Base-by-base conservation (phyloP, 1,140 invertebrate species). In the Limonius californicus region DNA sequence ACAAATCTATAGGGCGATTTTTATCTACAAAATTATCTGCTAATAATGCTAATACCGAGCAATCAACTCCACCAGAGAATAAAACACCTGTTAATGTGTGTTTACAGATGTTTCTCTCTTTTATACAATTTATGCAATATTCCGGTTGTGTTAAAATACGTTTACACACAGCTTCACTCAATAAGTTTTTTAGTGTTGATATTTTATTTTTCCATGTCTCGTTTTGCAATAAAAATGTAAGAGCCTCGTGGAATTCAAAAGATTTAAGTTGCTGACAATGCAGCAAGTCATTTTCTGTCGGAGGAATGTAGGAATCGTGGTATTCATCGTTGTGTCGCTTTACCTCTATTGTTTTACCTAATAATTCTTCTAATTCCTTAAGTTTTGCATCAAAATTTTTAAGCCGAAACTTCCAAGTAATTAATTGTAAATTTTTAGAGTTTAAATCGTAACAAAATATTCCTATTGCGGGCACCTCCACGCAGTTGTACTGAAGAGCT, bases 51-150 rank as follows among this genome's bases (percentile, higher is more conserved):
- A 99, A 78, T 68, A 98, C 84, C 20, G 92, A 87, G 45, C 95
- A 98, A 80, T 99, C 97, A 11, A 99, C 80, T 20, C 97, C 97
- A 57, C 96, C 96, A 69, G 95, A 98, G 82, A 98, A 99, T 67
- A 97, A 79, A 62, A 98, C 78, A 27, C 89, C 94, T 27, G 53
- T 55, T 6, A 32, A 8, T 23, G 53, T 11, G 30, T 55, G 53
- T 7, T 30, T 23, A 73, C 86, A 88, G 20, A 72, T 69, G 18
- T 63, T 63, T 60, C 68, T 59, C n/a, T 63, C 62, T 66, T 62
- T 70, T 42, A 85, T 74, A 71, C 89, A 92, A 42, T 79, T 74
- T 71, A 83, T 83, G 70, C 90, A 94, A 73, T 79, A 81, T 45
- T 82, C 77, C 15, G 88, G 85, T 62, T 88, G 86, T 67, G 79